Evolutionary conservation across 2,113 vertebrate genomes (phyloP).

Genomic region (Sapayoa aenigma): DNA sequence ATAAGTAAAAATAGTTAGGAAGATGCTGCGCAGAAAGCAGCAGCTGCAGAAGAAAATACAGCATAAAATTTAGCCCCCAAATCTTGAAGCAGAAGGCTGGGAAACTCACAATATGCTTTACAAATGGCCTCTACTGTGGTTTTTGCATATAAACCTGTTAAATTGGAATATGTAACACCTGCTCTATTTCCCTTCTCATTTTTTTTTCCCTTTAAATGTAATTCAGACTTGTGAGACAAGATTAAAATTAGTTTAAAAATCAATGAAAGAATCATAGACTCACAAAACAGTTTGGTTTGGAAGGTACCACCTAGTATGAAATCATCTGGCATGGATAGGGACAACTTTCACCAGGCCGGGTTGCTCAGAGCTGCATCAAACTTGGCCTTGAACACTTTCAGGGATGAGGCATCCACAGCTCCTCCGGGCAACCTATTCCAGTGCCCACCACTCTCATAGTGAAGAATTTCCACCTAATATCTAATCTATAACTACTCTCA

Average conservation of each 20-base stretch:
- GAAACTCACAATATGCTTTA: neutral
- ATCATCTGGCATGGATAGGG: neutral
- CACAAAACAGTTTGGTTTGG: neutral
- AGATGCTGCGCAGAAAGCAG: neutral
- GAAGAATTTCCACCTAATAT: neutral
- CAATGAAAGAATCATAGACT: neutral
- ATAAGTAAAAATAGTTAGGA: neutral
- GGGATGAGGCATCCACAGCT: neutral
- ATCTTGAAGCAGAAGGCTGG: neutral
- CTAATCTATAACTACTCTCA: neutral
- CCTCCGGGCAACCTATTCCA: neutral
- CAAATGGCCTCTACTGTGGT: neutral
- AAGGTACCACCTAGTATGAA: neutral
- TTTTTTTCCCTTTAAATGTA: neutral
- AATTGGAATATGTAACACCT: neutral
- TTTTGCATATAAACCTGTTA: neutral
- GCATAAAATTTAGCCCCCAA: neutral
- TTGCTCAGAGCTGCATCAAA: neutral
- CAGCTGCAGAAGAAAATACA: neutral
- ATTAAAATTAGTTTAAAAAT: neutral
- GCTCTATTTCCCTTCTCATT: neutral
- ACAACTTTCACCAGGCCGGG: neutral
- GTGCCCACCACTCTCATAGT: neutral
- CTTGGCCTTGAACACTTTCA: neutral
- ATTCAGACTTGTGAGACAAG: neutral